These are phyloP conservation scores for Elymnias hypermnestra DNA, from an alignment of 1,140 invertebrate species.

Conservation along the genomic window DNA sequence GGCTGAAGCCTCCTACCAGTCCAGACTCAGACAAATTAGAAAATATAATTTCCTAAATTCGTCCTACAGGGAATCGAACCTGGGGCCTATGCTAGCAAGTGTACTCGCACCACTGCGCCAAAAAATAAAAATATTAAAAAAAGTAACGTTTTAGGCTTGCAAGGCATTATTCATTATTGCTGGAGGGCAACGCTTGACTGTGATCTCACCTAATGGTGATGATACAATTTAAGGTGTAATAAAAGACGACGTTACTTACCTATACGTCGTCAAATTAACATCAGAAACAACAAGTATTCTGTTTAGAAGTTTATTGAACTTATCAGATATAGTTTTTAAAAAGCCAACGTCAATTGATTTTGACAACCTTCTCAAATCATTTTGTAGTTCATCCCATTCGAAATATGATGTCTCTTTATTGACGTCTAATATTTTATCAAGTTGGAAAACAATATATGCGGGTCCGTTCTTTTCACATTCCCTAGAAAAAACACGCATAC, in stretches of 20 bases:
- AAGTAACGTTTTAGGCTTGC: too few relatives aligned
- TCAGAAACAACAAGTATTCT: constrained; percentile 79
- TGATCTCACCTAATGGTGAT: too few relatives aligned
- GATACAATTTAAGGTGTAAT: background rate
- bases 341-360: constrained; percentile 50
- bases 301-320: constrained; percentile 77
- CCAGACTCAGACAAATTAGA: too few relatives aligned
- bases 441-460: constrained; percentile 82
- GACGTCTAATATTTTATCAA: constrained; percentile 80
- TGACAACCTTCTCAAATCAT: constrained; percentile 69
- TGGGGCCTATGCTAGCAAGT: too few relatives aligned
- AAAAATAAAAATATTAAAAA: too few relatives aligned
- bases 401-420: constrained; percentile 78
- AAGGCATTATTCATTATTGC: too few relatives aligned
- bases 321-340: constrained; percentile 51
- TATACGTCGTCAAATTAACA: constrained; percentile 82
- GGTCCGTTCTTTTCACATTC: constrained; percentile 82
- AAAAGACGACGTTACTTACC: constrained; percentile 32
- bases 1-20: too few relatives aligned
- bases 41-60: too few relatives aligned
- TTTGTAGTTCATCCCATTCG: constrained; percentile 78
- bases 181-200: too few relatives aligned
- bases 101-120: too few relatives aligned
- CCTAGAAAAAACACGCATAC: too few relatives aligned
- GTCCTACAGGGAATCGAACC: too few relatives aligned